Conservation (phyloP, 2,888 invertebrate genomes). For the Volucella inanis region DNA sequence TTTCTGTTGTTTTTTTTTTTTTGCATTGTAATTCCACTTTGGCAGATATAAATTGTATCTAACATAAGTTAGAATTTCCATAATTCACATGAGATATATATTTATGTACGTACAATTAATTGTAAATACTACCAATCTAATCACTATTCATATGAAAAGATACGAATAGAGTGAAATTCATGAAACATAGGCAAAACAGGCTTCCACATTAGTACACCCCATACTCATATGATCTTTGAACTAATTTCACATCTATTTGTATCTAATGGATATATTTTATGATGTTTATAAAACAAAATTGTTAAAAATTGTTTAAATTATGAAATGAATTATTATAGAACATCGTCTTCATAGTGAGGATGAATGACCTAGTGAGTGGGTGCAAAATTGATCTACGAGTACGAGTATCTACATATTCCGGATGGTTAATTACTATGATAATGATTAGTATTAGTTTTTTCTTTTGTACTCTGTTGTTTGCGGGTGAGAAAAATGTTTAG, state of each 20-base stretch:
- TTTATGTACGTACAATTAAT: slow-evolving; percentile 30
- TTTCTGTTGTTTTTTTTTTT: slow-evolving; percentile 35
- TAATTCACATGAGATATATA: slow-evolving; percentile 56
- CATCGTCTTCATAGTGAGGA: slow-evolving; percentile 25
- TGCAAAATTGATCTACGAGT: too few relatives aligned
- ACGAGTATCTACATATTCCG: too few relatives aligned
- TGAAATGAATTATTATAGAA: slow-evolving; percentile 59
- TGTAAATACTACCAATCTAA: slow-evolving; percentile 6
- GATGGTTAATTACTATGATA: too few relatives aligned
- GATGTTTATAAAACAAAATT: slow-evolving; percentile 53
- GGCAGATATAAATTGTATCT: slow-evolving; percentile 60
- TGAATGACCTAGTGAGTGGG: too few relatives aligned
- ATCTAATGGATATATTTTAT: slow-evolving; percentile 40
- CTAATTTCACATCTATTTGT: slow-evolving; percentile 1
- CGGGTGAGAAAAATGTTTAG: slow-evolving; percentile 1
- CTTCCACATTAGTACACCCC: too few relatives aligned
- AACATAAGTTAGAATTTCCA: slow-evolving; percentile 56
- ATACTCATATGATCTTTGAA: slow-evolving; percentile 6
- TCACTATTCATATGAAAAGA: neutral
- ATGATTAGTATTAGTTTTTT: too few relatives aligned
- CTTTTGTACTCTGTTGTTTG: neutral
- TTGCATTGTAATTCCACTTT: neutral
- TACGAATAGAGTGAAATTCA: too few relatives aligned
- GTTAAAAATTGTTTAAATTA: slow-evolving; percentile 51
- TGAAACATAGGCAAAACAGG: too few relatives aligned